Evolutionary conservation across 2,113 vertebrate species (phyloP).

Genomic region (Ptychochromis oligacanthus): DNA sequence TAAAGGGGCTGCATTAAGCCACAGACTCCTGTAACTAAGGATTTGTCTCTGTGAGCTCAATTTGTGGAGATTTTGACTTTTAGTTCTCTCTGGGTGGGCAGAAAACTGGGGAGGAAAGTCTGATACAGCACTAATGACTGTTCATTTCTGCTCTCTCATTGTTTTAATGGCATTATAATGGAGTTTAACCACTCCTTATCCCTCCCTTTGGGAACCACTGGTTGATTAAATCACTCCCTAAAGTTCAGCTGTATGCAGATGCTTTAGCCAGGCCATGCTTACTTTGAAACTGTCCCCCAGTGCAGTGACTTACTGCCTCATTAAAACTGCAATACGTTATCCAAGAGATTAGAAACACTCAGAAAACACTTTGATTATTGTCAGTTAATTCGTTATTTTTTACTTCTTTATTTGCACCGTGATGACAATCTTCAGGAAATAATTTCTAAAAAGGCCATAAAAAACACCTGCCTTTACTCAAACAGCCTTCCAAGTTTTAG

Average conservation of each 20-base stretch:
- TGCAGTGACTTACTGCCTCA: neutral
- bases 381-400: neutral
- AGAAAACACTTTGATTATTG: neutral
- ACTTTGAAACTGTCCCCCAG: neutral
- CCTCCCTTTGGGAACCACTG: constrained; percentile 33
- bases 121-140: constrained; percentile 22
- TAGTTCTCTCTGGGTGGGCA: constrained; percentile 1
- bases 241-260: neutral
- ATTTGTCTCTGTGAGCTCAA: neutral
- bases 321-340: neutral
- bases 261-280: neutral
- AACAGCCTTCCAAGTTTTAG: neutral
- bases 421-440: neutral
- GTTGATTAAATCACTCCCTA: constrained; percentile 32
- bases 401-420: neutral
- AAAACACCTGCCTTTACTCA: neutral
- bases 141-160: constrained; percentile 34
- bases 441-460: neutral
- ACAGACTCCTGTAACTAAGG: neutral
- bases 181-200: constrained; percentile 7
- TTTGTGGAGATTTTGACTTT: neutral
- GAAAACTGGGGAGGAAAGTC: constrained; percentile 6
- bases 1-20: neutral
- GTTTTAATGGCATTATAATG: constrained; percentile 41
- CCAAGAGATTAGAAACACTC: neutral